These are phyloP conservation scores for Sorex maritimensis DNA, from an alignment of 2,797 vertebrate species.

Conservation along the genomic window DNA sequence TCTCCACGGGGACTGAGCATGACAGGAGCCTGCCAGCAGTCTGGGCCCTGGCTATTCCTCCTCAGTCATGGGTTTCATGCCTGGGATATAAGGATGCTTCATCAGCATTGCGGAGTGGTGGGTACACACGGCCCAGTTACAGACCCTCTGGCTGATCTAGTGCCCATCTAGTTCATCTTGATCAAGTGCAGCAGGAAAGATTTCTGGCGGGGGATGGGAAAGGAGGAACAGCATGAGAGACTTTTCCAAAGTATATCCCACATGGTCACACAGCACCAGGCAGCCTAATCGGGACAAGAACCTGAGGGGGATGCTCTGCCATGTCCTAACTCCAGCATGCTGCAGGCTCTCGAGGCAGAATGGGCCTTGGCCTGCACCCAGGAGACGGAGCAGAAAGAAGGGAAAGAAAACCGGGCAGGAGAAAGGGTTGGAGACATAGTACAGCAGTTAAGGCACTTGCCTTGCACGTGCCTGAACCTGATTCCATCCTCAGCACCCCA, in stretches of 20 bases:
- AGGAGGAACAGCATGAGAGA: not conserved
- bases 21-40: accelerated
- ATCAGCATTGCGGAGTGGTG: not conserved
- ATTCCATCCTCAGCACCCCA: too few species aligned
- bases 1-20: not conserved
- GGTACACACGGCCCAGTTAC: too few species aligned
- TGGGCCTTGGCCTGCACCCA: not conserved
- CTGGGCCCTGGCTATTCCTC: not conserved
- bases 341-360: not conserved
- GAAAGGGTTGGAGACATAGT: too few species aligned
- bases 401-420: accelerated
- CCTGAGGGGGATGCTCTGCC: too few species aligned
- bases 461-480: too few species aligned
- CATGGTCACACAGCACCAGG: not conserved
- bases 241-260: not conserved
- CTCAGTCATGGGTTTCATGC: accelerated
- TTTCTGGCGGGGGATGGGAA: not conserved
- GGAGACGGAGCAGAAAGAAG: not conserved
- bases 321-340: accelerated
- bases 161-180: not conserved
- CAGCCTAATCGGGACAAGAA: not conserved
- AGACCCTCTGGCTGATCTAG: too few species aligned
- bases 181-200: not conserved
- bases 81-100: not conserved
- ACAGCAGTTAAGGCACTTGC: too few species aligned